Conservation (phyloP, 1,140 invertebrate genomes). For the Bombus cullumanus region DNA sequence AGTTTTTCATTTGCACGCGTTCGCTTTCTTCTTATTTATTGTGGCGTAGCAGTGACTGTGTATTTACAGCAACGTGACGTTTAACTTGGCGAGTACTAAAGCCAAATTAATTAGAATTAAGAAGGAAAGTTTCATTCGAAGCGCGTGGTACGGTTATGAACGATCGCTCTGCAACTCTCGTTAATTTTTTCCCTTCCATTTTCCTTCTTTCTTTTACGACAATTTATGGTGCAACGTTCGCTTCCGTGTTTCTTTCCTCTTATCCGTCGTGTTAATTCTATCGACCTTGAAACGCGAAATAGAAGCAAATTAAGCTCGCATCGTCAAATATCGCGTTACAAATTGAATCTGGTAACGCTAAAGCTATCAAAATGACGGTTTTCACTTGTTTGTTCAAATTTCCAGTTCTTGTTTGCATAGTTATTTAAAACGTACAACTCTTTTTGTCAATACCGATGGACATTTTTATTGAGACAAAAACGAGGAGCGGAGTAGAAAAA, state of each 20-base stretch:
- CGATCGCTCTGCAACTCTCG: background rate
- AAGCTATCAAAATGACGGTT: background rate
- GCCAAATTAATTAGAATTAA: constrained; percentile 26
- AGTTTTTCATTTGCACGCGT: background rate
- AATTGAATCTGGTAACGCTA: background rate
- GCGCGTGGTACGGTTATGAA: constrained; percentile 1
- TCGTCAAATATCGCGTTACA: background rate
- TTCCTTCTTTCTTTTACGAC: background rate
- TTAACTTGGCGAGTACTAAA: background rate
- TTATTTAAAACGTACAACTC: too few relatives aligned
- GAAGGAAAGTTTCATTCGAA: constrained; percentile 20
- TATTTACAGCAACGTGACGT: constrained; percentile 3
- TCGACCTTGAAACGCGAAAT: background rate
- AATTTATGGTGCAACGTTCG: background rate
- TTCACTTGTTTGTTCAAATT: too few relatives aligned
- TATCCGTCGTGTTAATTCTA: background rate
- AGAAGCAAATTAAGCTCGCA: background rate
- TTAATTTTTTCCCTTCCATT: background rate
- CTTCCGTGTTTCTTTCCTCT: background rate
- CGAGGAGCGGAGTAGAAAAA: too few relatives aligned
- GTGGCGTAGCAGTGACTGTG: background rate
- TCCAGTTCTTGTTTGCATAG: background rate
- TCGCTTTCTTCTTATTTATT: background rate
- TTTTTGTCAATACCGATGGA: too few relatives aligned
- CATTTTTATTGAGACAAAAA: too few relatives aligned